phyloP scores from a whole-genome alignment of 2,797 vertebrate species.

The Sebastes baramenuke region DNA sequence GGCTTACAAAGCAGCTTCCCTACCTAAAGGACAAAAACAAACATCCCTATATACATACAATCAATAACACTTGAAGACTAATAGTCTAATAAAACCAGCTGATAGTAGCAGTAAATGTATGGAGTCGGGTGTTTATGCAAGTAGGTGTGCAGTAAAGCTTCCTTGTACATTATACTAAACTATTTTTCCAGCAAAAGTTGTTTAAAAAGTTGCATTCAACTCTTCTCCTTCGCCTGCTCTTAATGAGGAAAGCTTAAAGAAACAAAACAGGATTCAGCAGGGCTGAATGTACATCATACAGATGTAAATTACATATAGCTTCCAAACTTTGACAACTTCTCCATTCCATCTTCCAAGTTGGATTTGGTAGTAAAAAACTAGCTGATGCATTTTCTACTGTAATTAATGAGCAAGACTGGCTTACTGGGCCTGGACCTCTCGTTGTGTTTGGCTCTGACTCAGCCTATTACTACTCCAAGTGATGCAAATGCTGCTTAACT shows the following conservation, averaged over 20 bases:
- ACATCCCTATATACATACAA: background rate
- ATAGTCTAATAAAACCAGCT: background rate
- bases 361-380: constrained; percentile 12
- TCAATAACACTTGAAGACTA: background rate
- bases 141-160: background rate
- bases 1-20: background rate
- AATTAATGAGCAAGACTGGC: constrained; percentile 28
- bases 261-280: background rate
- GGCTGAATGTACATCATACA: background rate
- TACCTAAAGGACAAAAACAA: constrained; percentile 1
- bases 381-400: constrained; percentile 2
- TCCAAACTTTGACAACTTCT: background rate
- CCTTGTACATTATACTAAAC: background rate
- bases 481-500: constrained; percentile 42
- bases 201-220: background rate
- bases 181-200: background rate
- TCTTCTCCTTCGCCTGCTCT: background rate
- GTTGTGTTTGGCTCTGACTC: constrained; percentile 32
- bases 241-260: background rate
- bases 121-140: background rate
- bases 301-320: background rate
- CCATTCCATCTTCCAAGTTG: background rate
- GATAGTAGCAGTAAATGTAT: background rate
- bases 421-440: constrained; percentile 31
- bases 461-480: constrained; percentile 22